Evolutionary conservation across 2,888 invertebrate species (phyloP), one percentile per base, ranked within the genome.

Genomic region (Parochlus steinenii): DNA sequence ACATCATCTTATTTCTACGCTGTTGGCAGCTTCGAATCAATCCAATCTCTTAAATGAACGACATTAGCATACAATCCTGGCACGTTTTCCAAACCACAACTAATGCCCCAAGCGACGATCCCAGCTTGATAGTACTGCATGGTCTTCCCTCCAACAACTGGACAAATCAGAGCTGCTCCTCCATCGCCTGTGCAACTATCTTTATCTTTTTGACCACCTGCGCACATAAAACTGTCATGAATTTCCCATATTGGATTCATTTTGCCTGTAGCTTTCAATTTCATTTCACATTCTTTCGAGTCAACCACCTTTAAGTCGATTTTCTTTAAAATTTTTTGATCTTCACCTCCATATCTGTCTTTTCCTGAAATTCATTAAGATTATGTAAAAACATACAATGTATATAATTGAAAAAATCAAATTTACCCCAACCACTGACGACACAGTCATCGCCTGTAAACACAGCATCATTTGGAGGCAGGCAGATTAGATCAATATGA

Each of bases 51-150:
- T 3, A 72, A 61, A 19, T 61, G 48, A 1, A 69, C 64, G 1
- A 83, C 67, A 49, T 76, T 73, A 0, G 71, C 72, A 47, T 82
- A 82, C 1, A 77, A 76, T 0, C 77, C 80, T 0, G 80, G 80
- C 10, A 67, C 62, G 12, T 64, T 61, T 37, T 64, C 56, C 1
- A 53, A 55, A 0, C 76, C 79, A 44, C 82, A 83, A 1, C 75
- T 74, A 39, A 82, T 72, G 18, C 82, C 82, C 82, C 82, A 82
- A 1, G 80, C 72, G 0, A 83, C n/a, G n/a, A n/a, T n/a, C n/a
- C n/a, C n/a, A n/a, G n/a, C n/a, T n/a, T n/a, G n/a, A n/a, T n/a
- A n/a, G 35, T n/a, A n/a, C n/a, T n/a, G n/a, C n/a, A n/a, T n/a
- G n/a, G n/a, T n/a, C n/a, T n/a, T n/a, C 33, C 41, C 44, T 18